Conservation (phyloP, 37 sponge, comb jelly and placozoan species). For the Bolinopsis microptera region DNA sequence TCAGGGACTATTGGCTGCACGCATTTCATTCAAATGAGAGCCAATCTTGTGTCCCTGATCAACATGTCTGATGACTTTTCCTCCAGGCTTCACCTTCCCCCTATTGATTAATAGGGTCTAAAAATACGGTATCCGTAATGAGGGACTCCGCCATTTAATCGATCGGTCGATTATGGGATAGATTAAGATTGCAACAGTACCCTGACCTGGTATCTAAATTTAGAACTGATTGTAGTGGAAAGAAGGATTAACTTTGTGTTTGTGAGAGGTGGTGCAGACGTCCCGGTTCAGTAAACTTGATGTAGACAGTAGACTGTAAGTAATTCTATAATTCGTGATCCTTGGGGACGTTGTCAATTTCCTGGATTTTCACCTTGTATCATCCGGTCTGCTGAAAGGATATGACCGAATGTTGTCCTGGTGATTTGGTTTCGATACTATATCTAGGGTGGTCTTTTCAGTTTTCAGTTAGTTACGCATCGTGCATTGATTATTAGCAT, state of each 20-base stretch:
- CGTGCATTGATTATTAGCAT: too few species aligned
- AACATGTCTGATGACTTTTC: not conserved
- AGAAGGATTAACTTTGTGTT: not conserved
- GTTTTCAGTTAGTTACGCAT: too few species aligned
- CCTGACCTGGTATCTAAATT: not conserved
- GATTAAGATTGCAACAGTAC: not conserved
- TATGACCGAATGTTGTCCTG: not conserved
- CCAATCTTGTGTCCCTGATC: not conserved
- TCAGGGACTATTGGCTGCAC: too few species aligned
- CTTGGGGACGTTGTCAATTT: not conserved
- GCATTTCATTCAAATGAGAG: not conserved
- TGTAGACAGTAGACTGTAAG: too few species aligned
- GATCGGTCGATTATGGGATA: not conserved
- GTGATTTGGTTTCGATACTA: too few species aligned
- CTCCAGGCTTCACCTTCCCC: not conserved
- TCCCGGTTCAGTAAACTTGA: not conserved
- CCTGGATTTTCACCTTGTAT: not conserved
- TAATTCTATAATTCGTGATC: too few species aligned
- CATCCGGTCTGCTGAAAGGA: not conserved
- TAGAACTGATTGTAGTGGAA: not conserved
- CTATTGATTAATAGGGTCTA: not conserved
- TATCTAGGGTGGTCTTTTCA: too few species aligned
- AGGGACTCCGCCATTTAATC: not conserved
- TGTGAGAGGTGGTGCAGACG: not conserved
- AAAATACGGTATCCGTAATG: not conserved